Percentiles rank a stretch among this genome's conserved stretches.
These are phyloP conservation scores for Caenorhabditis inopinata DNA, from an alignment of 1,140 invertebrate genomes.

Conservation along the genomic window DNA sequence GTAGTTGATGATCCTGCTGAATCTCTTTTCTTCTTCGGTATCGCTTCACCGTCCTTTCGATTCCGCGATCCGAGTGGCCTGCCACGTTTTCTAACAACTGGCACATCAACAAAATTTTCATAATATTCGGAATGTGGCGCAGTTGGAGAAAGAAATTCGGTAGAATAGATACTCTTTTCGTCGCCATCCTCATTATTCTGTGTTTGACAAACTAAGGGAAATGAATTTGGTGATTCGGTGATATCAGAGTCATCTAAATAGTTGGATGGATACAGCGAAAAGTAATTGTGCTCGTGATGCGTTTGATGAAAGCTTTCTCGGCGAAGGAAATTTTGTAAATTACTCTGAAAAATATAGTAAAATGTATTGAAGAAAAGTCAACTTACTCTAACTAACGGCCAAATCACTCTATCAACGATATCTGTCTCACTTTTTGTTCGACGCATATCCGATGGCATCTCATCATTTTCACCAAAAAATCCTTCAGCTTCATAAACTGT, in stretches of 20 bases:
- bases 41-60: neutral
- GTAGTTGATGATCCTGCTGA: neutral
- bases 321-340: no score
- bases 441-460: neutral
- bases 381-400: neutral
- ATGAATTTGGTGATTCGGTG: no score
- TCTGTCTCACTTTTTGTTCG: neutral
- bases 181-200: neutral
- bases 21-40: neutral
- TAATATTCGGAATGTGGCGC: neutral
- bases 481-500: neutral
- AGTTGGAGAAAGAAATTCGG: neutral
- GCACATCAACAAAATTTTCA: neutral
- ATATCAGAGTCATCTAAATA: neutral
- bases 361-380: no score
- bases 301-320: no score
- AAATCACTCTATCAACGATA: neutral
- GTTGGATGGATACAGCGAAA: no score
- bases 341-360: no score
- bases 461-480: neutral
- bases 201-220: no score
- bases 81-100: neutral
- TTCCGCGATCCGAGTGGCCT: neutral
- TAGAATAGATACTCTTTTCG: neutral
- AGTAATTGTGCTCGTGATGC: no score